Evolutionary conservation across 1,140 invertebrate species (phyloP).

Genomic region (Drosophila nigrodunni): DNA sequence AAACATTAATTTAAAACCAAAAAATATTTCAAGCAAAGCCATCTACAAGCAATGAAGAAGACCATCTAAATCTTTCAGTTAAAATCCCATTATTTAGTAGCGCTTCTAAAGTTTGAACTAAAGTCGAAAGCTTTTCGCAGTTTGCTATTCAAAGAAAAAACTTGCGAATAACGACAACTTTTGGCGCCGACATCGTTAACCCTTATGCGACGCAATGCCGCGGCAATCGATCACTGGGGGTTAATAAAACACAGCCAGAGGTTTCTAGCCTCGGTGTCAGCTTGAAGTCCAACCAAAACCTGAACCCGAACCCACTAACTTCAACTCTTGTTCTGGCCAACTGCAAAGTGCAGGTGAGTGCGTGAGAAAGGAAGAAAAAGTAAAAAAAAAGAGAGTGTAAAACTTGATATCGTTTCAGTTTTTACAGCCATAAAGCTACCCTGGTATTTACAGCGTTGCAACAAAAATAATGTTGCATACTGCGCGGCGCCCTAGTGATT

Average conservation of each 20-base stretch:
- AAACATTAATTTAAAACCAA: not conserved
- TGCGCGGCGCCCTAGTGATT: conserved; percentile 50
- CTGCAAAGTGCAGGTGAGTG: conserved; percentile 33
- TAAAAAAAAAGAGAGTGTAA: conserved; percentile 6
- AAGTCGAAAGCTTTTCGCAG: conserved; percentile 12
- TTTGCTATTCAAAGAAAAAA: conserved; percentile 37
- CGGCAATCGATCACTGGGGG: conserved; percentile 60
- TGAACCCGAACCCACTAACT: not conserved
- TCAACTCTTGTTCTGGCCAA: conserved; percentile 26
- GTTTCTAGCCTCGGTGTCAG: conserved; percentile 27
- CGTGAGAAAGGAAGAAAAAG: conserved; percentile 14
- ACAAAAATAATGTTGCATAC: conserved; percentile 60
- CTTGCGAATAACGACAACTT: conserved; percentile 45
- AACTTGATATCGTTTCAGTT: conserved; percentile 51
- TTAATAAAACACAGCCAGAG: conserved; percentile 54
- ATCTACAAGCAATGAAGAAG: not conserved
- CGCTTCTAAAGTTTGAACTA: conserved; percentile 20
- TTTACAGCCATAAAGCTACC: conserved; percentile 56
- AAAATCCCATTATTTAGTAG: conserved; percentile 25
- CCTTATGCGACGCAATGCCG: conserved; percentile 40
- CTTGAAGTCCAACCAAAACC: conserved; percentile 16
- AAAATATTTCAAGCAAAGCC: not conserved
- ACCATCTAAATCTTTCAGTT: not conserved
- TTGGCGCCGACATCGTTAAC: conserved; percentile 24
- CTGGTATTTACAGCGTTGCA: conserved; percentile 49